Evolutionary conservation across 2,888 invertebrate genomes (phyloP), one percentile per base, ranked within the genome.

Genomic region (Limnephilus marmoratus): DNA sequence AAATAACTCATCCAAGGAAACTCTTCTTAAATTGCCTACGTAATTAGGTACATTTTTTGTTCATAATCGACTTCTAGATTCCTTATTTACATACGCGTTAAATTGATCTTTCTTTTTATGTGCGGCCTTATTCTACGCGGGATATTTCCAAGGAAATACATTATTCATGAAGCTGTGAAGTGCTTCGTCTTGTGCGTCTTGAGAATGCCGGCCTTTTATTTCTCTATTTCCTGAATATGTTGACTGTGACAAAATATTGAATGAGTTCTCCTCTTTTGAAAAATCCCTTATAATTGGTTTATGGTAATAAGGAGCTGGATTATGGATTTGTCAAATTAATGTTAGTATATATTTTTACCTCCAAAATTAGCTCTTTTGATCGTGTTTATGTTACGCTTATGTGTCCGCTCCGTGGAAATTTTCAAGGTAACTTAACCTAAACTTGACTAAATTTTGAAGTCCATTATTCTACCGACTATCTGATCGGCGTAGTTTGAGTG

Each of bases 81-180:
- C 37, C 37, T 81, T 89, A 88, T 88, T 88, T 80, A 45, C 88
- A 88, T 80, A 80, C 31, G 34, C 81, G 34, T 89, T 89, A 89
- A 89, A 80, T 80, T 89, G 88, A 89, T 80, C 88, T 31, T 81
- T 80, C 88, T 31, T 89, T 89, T 89, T 89, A 41, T 89, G 41
- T 80, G 88, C 88, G 88, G 86, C 41, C 80, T 80, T 89, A 80
- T 41, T 89, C 80, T 37, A 37, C 11, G 41, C 41, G 37, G 88
- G 81, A 81, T n/a, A 34, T 80, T 87, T 31, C 34, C 34, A 53
- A 13, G 80, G 37, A 81, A 81, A 89, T 89, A 68, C 81, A 89
- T 89, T 89, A 89, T 89, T 89, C 88, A 89, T 37, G 88, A 41
- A 37, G 45, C 34, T 68, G 88, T 45, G n/a, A 88, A 68, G 53